phyloP scores from a whole-genome alignment of 2,113 vertebrate genomes.

The Cranoglanis bouderius region DNA sequence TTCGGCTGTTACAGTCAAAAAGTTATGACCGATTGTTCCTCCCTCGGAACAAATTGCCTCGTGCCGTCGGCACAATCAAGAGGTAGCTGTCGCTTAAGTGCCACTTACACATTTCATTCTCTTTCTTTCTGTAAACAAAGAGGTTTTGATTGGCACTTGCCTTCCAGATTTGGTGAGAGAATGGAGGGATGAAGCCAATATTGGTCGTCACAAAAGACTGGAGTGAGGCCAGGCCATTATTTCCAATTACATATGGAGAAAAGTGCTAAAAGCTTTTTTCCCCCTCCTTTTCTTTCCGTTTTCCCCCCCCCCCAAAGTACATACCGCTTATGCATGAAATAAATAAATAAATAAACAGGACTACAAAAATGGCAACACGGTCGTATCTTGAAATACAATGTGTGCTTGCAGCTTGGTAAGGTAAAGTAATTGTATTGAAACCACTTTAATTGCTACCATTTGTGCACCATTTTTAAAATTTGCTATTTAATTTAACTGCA shows the following conservation, averaged over 20 bases:
- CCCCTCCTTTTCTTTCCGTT: too few relatives aligned
- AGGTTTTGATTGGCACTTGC: conserved; percentile 57
- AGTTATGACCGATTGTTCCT: conserved; percentile 52
- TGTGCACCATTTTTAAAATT: conserved; percentile 19
- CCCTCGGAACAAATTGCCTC: conserved; percentile 62
- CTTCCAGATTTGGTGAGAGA: conserved; percentile 56
- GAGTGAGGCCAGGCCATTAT: conserved; percentile 8
- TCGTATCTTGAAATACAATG: background rate
- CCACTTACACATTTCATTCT: conserved; percentile 60
- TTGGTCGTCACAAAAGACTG: conserved; percentile 28
- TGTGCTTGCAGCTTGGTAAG: background rate
- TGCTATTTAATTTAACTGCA: conserved; percentile 32
- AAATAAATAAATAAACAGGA: conserved; percentile 18
- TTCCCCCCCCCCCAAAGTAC: too few relatives aligned
- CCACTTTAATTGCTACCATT: conserved; percentile 38
- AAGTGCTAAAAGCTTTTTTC: conserved; percentile 24
- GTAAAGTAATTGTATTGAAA: conserved; percentile 26
- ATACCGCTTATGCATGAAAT: background rate
- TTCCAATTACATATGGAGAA: conserved; percentile 14
- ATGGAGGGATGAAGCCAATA: conserved; percentile 2
- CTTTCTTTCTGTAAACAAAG: conserved; percentile 67
- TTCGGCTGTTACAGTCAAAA: conserved; percentile 44
- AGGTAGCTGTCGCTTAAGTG: conserved; percentile 64
- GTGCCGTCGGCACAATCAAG: conserved; percentile 55
- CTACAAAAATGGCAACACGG: conserved; percentile 10